Conservation (phyloP, 2,113 vertebrate species). For the Nannospalax galili region DNA sequence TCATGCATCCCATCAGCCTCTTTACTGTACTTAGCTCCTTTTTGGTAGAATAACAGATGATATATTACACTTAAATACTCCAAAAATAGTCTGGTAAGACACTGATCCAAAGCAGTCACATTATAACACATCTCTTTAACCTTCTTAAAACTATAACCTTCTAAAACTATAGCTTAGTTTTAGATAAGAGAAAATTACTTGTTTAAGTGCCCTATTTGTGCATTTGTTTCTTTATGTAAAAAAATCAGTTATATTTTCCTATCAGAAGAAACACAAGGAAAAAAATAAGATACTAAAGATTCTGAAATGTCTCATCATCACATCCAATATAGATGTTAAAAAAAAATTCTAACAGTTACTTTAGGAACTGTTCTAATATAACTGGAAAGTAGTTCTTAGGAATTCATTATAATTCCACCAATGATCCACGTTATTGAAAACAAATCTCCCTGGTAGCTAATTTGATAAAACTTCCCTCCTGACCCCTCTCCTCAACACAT, state of each 20-base stretch:
- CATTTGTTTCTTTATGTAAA: conserved; percentile 45
- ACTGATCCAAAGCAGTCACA: conserved; percentile 40
- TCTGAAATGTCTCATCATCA: conserved; percentile 35
- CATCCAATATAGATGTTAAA: conserved; percentile 39
- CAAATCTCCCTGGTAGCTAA: background rate
- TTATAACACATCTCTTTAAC: conserved; percentile 47
- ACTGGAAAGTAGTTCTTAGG: conserved; percentile 39
- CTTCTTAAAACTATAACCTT: conserved; percentile 61
- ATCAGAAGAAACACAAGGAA: background rate
- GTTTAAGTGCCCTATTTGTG: conserved; percentile 14
- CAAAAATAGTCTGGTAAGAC: conserved; percentile 42
- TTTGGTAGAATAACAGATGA: conserved; percentile 17
- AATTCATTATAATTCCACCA: conserved; percentile 54
- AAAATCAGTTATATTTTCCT: conserved; percentile 19
- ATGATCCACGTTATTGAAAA: conserved; percentile 45
- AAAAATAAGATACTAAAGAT: background rate
- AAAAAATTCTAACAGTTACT: conserved; percentile 46
- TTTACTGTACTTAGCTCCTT: conserved; percentile 1
- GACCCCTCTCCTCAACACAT: background rate
- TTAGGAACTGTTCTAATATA: conserved; percentile 20
- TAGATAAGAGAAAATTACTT: conserved; percentile 30
- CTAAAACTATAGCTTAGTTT: conserved; percentile 49
- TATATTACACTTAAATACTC: conserved; percentile 44
- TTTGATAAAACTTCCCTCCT: background rate
- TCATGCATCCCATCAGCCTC: conserved; percentile 31